Evolutionary conservation across 2,888 invertebrate genomes (phyloP).

Genomic region (Aleiodes testaceus): DNA sequence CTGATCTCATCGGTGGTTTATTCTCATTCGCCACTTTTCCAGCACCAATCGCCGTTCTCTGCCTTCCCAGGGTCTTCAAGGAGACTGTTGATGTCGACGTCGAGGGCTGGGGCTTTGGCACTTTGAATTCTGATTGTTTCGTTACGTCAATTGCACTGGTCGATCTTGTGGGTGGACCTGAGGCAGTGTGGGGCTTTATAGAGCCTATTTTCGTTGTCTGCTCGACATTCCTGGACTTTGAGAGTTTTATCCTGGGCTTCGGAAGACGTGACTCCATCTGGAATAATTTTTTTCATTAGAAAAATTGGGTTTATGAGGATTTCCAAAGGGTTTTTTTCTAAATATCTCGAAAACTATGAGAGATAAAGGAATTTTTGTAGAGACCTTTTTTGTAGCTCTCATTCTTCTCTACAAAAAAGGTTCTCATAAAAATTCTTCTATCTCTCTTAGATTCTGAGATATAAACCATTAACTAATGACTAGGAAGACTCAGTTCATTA

Average conservation of each 20-base stretch:
- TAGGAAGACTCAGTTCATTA: no score
- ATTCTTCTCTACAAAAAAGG: no score
- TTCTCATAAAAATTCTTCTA: no score
- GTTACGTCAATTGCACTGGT: slow-evolving; percentile 37
- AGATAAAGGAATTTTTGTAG: no score
- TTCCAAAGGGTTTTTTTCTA: no score
- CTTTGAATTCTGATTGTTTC: slow-evolving; percentile 17
- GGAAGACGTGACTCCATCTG: slow-evolving; percentile 75
- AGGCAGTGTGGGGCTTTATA: slow-evolving; percentile 42
- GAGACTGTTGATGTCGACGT: background rate
- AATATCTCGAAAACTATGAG: no score
- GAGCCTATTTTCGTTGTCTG: slow-evolving; percentile 5
- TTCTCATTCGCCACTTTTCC: slow-evolving; percentile 54
- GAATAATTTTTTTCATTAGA: slow-evolving; percentile 28
- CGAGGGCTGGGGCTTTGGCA: background rate
- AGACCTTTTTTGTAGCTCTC: no score
- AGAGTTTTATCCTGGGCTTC: slow-evolving; percentile 60
- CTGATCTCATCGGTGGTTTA: slow-evolving; percentile 51
- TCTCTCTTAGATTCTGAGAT: no score
- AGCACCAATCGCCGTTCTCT: background rate
- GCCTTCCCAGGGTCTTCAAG: background rate
- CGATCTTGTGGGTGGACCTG: slow-evolving; percentile 11
- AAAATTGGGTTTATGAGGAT: background rate
- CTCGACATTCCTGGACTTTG: slow-evolving; percentile 9
- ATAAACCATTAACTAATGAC: no score